These are phyloP conservation scores for Paraescarpia echinospica DNA, from an alignment of 1,140 invertebrate species.

Conservation along the genomic window DNA sequence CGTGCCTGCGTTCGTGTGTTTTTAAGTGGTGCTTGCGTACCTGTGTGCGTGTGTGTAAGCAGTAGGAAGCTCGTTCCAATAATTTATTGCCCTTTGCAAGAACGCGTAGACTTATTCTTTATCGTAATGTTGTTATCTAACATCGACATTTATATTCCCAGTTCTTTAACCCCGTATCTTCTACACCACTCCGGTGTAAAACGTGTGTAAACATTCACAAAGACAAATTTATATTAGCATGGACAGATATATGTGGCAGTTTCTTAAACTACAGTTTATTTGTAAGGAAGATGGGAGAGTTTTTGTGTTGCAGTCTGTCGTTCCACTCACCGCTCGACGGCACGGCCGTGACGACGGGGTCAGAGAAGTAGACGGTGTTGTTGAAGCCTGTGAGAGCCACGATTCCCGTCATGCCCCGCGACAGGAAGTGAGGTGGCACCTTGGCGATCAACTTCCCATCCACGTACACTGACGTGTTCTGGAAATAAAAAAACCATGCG, in stretches of 20 bases:
- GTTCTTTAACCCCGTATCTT: no score
- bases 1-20: no score
- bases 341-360: not conserved
- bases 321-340: not conserved
- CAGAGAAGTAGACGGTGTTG: not conserved
- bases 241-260: not conserved
- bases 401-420: not conserved
- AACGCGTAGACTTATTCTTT: no score
- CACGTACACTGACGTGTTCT: not conserved
- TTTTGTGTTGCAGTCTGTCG: not conserved
- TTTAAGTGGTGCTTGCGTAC: no score
- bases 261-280: not conserved
- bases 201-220: not conserved
- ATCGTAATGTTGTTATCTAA: no score
- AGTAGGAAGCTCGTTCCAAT: no score
- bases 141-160: no score
- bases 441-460: not conserved
- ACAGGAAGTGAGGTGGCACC: not conserved
- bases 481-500: not conserved
- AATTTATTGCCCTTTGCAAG: no score
- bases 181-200: not conserved
- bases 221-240: no score
- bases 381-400: not conserved
- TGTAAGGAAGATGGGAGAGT: not conserved
- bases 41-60: no score